phyloP scores from a whole-genome alignment of 1,140 invertebrate species.

The Caenorhabditis inopinata region DNA sequence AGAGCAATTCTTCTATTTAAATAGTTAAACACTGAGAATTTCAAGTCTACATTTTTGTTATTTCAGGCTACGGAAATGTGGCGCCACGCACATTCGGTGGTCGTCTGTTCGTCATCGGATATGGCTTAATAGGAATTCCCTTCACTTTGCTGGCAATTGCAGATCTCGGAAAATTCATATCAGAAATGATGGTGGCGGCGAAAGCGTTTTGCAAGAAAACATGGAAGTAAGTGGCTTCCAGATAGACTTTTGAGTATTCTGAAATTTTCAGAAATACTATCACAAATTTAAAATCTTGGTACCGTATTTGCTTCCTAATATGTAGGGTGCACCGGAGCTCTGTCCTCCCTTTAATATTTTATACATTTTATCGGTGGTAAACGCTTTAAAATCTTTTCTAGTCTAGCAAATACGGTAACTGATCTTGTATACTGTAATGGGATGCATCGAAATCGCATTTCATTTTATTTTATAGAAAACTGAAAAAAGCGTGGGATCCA shows the following conservation, averaged over 20 bases:
- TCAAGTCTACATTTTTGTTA: no score
- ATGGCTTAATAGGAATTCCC: conserved; percentile 51
- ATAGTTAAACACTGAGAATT: no score
- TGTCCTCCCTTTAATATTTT: no score
- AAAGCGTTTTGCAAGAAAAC: background rate
- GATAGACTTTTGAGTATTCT: background rate
- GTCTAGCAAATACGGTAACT: no score
- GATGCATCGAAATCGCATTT: no score
- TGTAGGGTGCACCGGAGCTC: no score
- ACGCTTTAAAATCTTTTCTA: no score
- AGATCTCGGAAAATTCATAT: conserved; percentile 51
- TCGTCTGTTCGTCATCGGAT: conserved; percentile 51
- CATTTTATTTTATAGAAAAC: background rate
- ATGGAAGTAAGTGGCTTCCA: conserved; percentile 8
- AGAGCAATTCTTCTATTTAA: no score
- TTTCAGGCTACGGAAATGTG: conserved; percentile 50
- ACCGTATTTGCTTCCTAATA: no score
- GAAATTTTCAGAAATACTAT: background rate
- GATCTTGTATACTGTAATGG: no score
- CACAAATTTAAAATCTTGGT: background rate
- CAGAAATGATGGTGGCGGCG: background rate
- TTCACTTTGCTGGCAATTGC: conserved; percentile 52
- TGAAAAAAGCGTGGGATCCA: background rate
- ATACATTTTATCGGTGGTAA: no score
- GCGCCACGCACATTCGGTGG: conserved; percentile 45